Conservation (phyloP, 2,797 vertebrate species). For the Helicolenus hilgendorfi region DNA sequence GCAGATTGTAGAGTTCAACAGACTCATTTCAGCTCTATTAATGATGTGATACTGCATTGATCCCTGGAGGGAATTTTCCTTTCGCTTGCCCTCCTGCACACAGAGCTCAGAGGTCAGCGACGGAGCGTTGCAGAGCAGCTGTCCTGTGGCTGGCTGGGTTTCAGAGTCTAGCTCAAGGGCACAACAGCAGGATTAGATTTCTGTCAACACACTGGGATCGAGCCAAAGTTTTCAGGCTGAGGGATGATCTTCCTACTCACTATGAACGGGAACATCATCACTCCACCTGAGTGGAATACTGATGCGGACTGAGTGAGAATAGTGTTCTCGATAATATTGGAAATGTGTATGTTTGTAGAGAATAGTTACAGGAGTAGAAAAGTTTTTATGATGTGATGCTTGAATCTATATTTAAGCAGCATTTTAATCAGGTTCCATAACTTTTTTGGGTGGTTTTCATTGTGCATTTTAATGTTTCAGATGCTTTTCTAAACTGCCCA, state of each 20-base stretch:
- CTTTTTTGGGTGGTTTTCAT: rapidly evolving
- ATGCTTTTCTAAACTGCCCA: not conserved
- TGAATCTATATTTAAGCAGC: not conserved
- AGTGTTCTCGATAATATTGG: not conserved
- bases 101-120: conserved; percentile 28
- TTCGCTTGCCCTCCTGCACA: not conserved
- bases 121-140: not conserved
- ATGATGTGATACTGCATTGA: conserved; percentile 4
- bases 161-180: conserved; percentile 48
- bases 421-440: not conserved
- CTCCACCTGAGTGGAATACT: conserved; percentile 15
- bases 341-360: not conserved
- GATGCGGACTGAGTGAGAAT: not conserved
- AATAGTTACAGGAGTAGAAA: not conserved
- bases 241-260: conserved; percentile 21
- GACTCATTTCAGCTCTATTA: conserved; percentile 18
- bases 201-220: conserved; percentile 16
- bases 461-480: not conserved
- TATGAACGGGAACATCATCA: not conserved
- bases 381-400: not conserved
- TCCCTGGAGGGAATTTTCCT: conserved; percentile 13
- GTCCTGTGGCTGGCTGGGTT: conserved; percentile 5
- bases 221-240: conserved; percentile 29
- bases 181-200: conserved; percentile 39
- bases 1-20: not conserved